Evolutionary conservation across 2,888 invertebrate species (phyloP), one percentile per base, ranked within the genome.

Genomic region (Cheilosia vulpina): DNA sequence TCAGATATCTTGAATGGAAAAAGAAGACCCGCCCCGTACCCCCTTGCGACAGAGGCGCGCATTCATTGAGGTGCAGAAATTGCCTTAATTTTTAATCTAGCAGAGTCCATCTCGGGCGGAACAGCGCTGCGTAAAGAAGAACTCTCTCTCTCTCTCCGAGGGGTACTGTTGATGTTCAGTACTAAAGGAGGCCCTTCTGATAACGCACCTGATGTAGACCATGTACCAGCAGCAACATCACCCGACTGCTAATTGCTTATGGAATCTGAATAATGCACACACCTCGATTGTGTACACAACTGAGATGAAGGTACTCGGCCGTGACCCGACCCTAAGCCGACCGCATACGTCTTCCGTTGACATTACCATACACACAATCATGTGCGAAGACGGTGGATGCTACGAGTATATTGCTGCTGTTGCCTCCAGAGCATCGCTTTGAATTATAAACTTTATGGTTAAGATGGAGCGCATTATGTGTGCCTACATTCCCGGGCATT

Each of bases 31-130:
- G 15, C 17, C 11, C 50, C 52, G 17, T 2, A 13, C n/a, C 2
- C 11, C 19, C 4, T n/a, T 65, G 9, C 2, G 9, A 31, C 31
- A 9, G 31, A 31, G 31, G 9, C 71, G 63, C 76, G 60, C 47
- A 21, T 73, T 79, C 72, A 69, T 53, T 60, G 53, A 65, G 69
- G 80, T 76, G 84, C 65, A 66, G 43, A 55, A 71, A 80, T 84
- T 79, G 75, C 57, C 79, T 79, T 84, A 84, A 84, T 84, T 84
- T 79, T 84, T 84, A 79, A 84, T 84, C 79, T 84, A 21, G 47
- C 53, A 31, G 69, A 58, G 79, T 84, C 80, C 84, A 80, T 80
- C 84, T 66, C 69, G 41, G 52, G 15, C 15, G 34, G 50, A 15
- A 15, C 9, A 34, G 9, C 45, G 34, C 11, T 41, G 43, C 7